A percentile compares a stretch with the other conserved stretches of the same genome.
Evolutionary conservation across 2,888 invertebrate genomes (phyloP).

Genomic region (Exephanes ischioxanthus): DNA sequence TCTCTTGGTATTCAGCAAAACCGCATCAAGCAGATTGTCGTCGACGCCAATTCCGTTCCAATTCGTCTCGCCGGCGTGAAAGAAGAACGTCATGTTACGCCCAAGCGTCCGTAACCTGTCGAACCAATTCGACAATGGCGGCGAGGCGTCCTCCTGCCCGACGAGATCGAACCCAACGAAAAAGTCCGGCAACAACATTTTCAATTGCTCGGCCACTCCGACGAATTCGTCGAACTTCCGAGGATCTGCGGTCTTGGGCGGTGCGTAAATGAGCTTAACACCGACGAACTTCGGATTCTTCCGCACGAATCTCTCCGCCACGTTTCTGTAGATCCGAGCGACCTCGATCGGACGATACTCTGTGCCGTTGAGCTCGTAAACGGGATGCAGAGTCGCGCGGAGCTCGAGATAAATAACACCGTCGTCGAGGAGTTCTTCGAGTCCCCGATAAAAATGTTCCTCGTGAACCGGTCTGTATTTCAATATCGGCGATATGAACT

Average conservation of each 20-base stretch:
- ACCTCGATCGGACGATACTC: conserved; percentile 86
- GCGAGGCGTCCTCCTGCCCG: conserved; percentile 91
- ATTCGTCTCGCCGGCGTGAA: conserved; percentile 94
- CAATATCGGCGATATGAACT: conserved; percentile 86
- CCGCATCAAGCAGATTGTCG: conserved; percentile 91
- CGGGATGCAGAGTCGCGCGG: conserved; percentile 87
- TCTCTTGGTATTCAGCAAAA: conserved; percentile 90
- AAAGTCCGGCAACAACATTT: conserved; percentile 87
- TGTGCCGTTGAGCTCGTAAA: conserved; percentile 90
- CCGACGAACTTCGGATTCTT: conserved; percentile 89
- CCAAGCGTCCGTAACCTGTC: conserved; percentile 86
- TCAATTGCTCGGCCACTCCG: conserved; percentile 80
- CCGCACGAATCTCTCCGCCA: conserved; percentile 86
- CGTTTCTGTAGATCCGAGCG: conserved; percentile 87
- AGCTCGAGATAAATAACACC: conserved; percentile 91
- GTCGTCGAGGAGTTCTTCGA: conserved; percentile 88
- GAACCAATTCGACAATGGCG: conserved; percentile 88
- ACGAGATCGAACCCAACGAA: conserved; percentile 93
- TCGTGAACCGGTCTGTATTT: conserved; percentile 89
- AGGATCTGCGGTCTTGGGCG: conserved; percentile 85
- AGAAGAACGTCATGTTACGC: conserved; percentile 88
- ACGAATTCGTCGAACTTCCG: conserved; percentile 82
- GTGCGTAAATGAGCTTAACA: conserved; percentile 90
- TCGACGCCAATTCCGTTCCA: conserved; percentile 90
- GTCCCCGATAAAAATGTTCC: conserved; percentile 88